Percentiles rank a stretch among this genome's conserved stretches.
phyloP scores from a whole-genome alignment of 2,888 invertebrate species.

The Entomobrya multifasciata region DNA sequence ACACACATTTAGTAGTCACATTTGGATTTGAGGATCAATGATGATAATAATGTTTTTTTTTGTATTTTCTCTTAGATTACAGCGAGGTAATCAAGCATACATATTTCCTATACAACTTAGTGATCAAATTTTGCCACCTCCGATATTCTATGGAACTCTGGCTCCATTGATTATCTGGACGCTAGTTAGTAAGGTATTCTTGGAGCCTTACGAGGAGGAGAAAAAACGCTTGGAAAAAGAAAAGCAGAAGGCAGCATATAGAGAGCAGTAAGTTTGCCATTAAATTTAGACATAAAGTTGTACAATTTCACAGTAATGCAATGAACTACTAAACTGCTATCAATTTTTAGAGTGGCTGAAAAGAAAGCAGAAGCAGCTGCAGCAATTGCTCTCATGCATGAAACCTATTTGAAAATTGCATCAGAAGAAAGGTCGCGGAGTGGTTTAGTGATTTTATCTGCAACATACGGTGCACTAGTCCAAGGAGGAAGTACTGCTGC shows the following conservation, averaged over 20 bases:
- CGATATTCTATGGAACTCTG: slow-evolving; percentile 95
- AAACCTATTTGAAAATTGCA: slow-evolving; percentile 91
- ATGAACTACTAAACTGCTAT: too few relatives aligned
- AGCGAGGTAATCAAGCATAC: slow-evolving; percentile 93
- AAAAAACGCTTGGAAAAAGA: slow-evolving; percentile 90
- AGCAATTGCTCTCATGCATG: slow-evolving; percentile 94
- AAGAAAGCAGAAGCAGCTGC: slow-evolving; percentile 92
- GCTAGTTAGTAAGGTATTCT: slow-evolving; percentile 90
- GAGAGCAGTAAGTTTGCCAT: slow-evolving; percentile 83
- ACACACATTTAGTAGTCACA: slow-evolving; percentile 46
- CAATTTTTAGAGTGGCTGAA: slow-evolving; percentile 85
- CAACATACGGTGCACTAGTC: slow-evolving; percentile 88
- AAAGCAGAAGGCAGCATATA: slow-evolving; percentile 90
- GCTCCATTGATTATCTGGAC: slow-evolving; percentile 92
- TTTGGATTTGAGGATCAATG: not conserved
- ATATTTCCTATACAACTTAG: slow-evolving; percentile 94
- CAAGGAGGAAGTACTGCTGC: slow-evolving; percentile 50
- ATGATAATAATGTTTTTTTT: not conserved
- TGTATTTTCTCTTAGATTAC: slow-evolving; percentile 84
- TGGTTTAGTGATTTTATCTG: slow-evolving; percentile 93
- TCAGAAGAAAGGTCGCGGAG: slow-evolving; percentile 90
- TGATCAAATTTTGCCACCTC: slow-evolving; percentile 93
- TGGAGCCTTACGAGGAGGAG: slow-evolving; percentile 91
- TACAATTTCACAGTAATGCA: too few relatives aligned
- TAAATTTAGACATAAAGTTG: not conserved